A percentile compares a stretch with the other conserved stretches of the same genome.
phyloP scores from a whole-genome alignment of 1,140 invertebrate species.

The Rhizoglyphus robini region DNA sequence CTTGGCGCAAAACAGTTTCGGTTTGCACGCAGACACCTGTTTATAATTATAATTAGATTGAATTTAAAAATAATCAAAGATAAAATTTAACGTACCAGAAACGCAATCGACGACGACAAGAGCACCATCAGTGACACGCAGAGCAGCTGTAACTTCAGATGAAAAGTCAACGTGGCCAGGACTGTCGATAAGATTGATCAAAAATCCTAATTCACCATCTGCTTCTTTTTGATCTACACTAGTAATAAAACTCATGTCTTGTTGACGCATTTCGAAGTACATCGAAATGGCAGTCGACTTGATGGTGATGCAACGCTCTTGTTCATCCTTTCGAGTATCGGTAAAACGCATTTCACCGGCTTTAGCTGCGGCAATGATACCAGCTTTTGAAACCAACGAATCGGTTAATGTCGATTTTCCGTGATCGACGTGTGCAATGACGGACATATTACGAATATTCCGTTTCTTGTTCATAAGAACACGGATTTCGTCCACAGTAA shows the following conservation, averaged over 20 bases:
- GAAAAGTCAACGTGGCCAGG: constrained; percentile 50
- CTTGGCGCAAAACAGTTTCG: constrained; percentile 47
- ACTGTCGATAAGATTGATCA: constrained; percentile 49
- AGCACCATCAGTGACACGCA: constrained; percentile 49
- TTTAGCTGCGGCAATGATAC: constrained; percentile 95
- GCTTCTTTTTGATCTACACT: constrained; percentile 30
- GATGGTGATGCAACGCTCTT: constrained; percentile 80
- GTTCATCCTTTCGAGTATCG: constrained; percentile 85
- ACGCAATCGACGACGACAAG: constrained; percentile 49
- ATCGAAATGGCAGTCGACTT: constrained; percentile 75
- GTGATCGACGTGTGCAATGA: constrained; percentile 99
- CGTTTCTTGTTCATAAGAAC: constrained; percentile 97
- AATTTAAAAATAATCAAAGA: not conserved
- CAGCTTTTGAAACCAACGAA: constrained; percentile 97
- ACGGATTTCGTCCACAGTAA: constrained; percentile 99
- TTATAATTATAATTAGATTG: constrained; percentile 19
- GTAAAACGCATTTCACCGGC: constrained; percentile 98
- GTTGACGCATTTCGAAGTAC: constrained; percentile 41
- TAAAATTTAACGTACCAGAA: constrained; percentile 34
- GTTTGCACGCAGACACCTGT: constrained; percentile 49
- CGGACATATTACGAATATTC: constrained; percentile 99
- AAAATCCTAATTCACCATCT: constrained; percentile 38
- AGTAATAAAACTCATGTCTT: constrained; percentile 36
- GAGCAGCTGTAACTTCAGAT: constrained; percentile 46
- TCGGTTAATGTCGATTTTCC: constrained; percentile 99